A percentile compares a stretch with the other conserved stretches of the same genome.
Conservation (phyloP, 2,797 vertebrate species). For the Hyperoplus lanceolatus region DNA sequence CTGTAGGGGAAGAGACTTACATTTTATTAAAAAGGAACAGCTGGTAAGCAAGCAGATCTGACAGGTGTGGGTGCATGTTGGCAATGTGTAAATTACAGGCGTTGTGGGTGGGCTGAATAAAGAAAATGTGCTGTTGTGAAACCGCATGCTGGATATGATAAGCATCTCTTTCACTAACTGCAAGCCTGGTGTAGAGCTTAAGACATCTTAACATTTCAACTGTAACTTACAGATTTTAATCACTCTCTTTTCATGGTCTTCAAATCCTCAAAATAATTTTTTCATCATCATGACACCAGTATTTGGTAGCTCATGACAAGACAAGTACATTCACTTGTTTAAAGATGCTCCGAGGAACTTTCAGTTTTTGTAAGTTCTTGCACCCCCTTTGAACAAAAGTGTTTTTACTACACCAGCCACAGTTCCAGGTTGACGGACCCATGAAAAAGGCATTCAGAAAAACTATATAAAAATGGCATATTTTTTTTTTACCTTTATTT, state of each 20-base stretch:
- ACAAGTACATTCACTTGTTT: not conserved
- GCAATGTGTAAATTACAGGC: not conserved
- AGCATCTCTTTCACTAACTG: not conserved
- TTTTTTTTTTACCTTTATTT: too few species aligned
- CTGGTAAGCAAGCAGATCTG: conserved; percentile 5
- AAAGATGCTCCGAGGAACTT: too few species aligned
- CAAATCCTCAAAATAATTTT: not conserved
- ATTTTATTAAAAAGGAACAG: conserved; percentile 18
- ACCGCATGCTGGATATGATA: not conserved
- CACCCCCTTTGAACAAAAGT: too few species aligned
- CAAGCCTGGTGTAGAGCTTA: not conserved
- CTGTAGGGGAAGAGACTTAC: not conserved
- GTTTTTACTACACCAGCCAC: too few species aligned
- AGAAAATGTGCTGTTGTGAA: conserved; percentile 16
- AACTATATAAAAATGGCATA: too few species aligned
- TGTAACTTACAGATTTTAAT: not conserved
- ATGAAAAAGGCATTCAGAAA: too few species aligned
- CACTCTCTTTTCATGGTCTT: not conserved
- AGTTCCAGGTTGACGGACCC: too few species aligned
- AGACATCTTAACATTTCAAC: not conserved
- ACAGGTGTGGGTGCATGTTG: conserved; percentile 8
- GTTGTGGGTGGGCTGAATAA: conserved; percentile 8
- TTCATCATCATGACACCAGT: not conserved
- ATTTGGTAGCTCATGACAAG: not conserved
- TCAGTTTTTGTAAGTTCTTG: too few species aligned